phyloP scores from a whole-genome alignment of 2,797 vertebrate genomes.

The Otolemur crassicaudatus region DNA sequence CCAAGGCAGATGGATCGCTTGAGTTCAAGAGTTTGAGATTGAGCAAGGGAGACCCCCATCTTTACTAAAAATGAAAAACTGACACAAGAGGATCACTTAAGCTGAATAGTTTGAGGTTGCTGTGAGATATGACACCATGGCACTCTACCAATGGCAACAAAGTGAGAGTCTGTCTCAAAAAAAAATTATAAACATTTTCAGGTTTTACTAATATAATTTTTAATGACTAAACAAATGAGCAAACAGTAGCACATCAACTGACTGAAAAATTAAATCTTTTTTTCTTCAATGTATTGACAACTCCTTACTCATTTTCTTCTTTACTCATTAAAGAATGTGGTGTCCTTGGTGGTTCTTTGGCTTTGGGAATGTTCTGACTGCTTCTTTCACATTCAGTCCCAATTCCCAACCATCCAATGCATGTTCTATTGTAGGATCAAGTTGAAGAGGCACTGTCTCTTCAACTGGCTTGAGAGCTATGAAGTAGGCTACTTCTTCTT shows the following conservation, averaged over 20 bases:
- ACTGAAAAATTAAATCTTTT: background rate
- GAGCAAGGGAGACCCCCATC: too few relatives aligned
- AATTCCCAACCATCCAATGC: background rate
- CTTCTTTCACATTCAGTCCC: background rate
- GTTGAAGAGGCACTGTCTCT: too few relatives aligned
- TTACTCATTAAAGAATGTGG: background rate
- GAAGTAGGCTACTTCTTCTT: background rate
- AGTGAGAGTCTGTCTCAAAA: too few relatives aligned
- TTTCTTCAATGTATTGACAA: background rate
- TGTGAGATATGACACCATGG: too few relatives aligned
- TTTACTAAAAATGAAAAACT: too few relatives aligned
- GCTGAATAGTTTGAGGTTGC: too few relatives aligned
- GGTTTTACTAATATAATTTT: background rate
- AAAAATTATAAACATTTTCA: too few relatives aligned
- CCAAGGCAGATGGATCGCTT: too few relatives aligned
- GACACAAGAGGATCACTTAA: too few relatives aligned
- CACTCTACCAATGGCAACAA: too few relatives aligned
- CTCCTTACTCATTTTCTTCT: background rate
- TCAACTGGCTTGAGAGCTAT: background rate
- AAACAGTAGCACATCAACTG: background rate
- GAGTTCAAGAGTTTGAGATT: too few relatives aligned
- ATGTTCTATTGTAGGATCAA: accelerated
- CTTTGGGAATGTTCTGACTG: background rate
- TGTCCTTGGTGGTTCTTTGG: background rate
- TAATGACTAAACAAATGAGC: background rate